These are phyloP conservation scores for Argentina silus DNA, from an alignment of 2,797 vertebrate genomes.

Conservation along the genomic window DNA sequence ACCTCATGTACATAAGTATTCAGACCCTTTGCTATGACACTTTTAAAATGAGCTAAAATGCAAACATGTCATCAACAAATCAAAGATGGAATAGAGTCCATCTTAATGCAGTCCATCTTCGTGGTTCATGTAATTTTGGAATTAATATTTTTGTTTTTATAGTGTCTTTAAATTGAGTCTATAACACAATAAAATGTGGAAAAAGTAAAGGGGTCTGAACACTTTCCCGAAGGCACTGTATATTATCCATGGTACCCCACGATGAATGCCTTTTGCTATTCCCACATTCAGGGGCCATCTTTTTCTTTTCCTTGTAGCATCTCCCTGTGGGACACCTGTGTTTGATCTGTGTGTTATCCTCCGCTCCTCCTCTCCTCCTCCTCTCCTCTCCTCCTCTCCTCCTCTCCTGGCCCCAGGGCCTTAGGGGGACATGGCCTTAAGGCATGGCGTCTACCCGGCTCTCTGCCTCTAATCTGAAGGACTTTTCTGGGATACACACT, in stretches of 20 bases:
- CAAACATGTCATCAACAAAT: no score
- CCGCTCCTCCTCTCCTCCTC: background rate
- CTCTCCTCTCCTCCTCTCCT: slow-evolving; percentile 15
- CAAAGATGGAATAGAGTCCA: no score
- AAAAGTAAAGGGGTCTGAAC: no score
- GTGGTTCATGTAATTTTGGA: no score
- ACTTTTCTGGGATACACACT: slow-evolving; percentile 24
- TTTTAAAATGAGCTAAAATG: no score
- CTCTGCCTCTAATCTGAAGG: slow-evolving; percentile 32
- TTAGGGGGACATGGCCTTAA: slow-evolving; percentile 6
- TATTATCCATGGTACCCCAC: no score
- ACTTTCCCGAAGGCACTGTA: no score
- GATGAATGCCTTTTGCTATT: no score
- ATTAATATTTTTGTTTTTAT: no score
- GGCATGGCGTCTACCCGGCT: slow-evolving; percentile 20
- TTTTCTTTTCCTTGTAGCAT: background rate
- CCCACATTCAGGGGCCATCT: background rate
- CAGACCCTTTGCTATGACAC: background rate
- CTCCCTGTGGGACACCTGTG: background rate
- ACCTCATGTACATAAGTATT: slow-evolving; percentile 12
- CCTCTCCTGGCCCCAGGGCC: slow-evolving; percentile 12
- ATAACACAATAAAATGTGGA: no score
- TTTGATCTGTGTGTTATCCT: background rate
- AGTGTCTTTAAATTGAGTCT: no score
- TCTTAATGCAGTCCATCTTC: no score